Base-by-base conservation (phyloP, 2,888 invertebrate species). In the Aspidapion aeneum region DNA sequence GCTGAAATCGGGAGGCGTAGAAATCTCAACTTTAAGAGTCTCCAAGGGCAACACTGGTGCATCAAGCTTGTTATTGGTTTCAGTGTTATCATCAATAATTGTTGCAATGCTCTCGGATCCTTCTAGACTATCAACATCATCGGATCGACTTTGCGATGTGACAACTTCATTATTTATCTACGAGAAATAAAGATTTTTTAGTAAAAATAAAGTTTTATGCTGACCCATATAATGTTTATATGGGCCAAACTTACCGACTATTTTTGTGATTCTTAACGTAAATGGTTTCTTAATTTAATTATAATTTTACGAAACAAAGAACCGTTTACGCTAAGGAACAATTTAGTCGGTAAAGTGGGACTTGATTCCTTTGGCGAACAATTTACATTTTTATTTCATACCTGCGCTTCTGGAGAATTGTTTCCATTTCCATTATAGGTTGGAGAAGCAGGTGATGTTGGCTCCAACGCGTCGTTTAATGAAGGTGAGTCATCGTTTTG, bases 1-100 rank as follows among this genome's bases (percentile, higher is more conserved):
- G 77, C 87, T 87, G 74, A 93, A 91, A 77, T 93, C 92, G 21
- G 90, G 89, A 1, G 93, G 92, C 1, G 94, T 94, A 0, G 94
- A 93, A 71, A 94, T 94, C 79, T 93, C 92, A 7, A 94, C 91
- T 79, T 92, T 93, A 60, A 94, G 81, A 1, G 94, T 94, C 81
- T 94, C 93, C 1, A 91, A 83, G 7, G 84, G 79, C 63, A 82
- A 80, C 22, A 85, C 84, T 57, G 84, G 84, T 71, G 84, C 85
- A 73, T 86, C 86, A 63, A 87, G 83, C 68, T 86, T 86, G 77
- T 87, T 87, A 70, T 87, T 87, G 62, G 86, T 85, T n/a, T 84
- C 79, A 67, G 84, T 85, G 70, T 85, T 85, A 73, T 86, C 87
- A 73, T 87, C 83, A 67, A 80, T 77, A 72, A 79, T 77, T 67